phyloP scores from a whole-genome alignment of 2,113 vertebrate genomes.

The Pithys albifrons region DNA sequence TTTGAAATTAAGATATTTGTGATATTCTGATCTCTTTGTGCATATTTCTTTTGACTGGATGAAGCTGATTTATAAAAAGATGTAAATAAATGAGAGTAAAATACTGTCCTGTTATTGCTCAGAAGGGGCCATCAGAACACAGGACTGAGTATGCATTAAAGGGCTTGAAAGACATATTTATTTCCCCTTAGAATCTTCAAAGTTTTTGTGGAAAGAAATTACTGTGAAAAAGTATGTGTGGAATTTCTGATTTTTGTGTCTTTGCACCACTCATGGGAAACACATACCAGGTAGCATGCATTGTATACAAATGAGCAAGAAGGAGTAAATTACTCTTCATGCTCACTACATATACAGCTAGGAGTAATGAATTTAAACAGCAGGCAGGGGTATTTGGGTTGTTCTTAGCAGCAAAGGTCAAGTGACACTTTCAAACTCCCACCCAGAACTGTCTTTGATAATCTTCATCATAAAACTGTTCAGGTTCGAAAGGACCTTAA shows the following conservation, averaged over 20 bases:
- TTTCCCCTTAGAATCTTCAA: not conserved
- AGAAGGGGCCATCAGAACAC: not conserved
- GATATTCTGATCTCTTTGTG: not conserved
- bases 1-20: not conserved
- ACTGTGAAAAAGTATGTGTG: not conserved
- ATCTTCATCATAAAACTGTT: not conserved
- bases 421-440: not conserved
- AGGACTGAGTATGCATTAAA: not conserved
- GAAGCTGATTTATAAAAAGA: not conserved
- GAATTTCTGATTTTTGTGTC: not conserved
- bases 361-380: not conserved
- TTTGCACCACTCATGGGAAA: not conserved
- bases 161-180: not conserved
- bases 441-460: not conserved
- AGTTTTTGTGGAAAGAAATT: not conserved
- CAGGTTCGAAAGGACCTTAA: not conserved
- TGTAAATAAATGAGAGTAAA: not conserved
- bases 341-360: not conserved
- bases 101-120: not conserved
- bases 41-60: not conserved
- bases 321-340: not conserved
- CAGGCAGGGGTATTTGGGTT: not conserved
- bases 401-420: not conserved
- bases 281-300: accelerated
- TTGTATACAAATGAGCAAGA: not conserved